Conservation (phyloP, 2,113 vertebrate genomes). For the Callopanchax toddi region DNA sequence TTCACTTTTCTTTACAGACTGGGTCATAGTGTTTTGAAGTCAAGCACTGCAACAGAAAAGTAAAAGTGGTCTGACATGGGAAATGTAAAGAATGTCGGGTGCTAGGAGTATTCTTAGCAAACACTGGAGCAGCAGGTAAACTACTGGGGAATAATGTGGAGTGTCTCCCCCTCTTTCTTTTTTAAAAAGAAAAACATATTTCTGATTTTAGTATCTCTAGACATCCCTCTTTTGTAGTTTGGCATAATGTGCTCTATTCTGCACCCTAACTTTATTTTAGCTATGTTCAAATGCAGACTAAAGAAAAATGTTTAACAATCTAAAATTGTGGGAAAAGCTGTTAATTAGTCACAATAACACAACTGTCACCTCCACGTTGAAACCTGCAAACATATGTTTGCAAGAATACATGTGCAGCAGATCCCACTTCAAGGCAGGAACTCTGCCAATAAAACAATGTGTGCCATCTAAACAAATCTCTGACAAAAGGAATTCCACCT, state of each 20-base stretch:
- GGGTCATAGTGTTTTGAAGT: conserved; percentile 7
- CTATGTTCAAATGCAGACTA: too few relatives aligned
- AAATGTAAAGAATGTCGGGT: conserved; percentile 52
- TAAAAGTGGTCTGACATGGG: conserved; percentile 31
- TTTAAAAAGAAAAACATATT: conserved; percentile 36
- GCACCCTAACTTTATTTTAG: too few relatives aligned
- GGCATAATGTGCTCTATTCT: neutral
- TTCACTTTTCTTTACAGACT: conserved; percentile 13
- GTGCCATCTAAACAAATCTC: too few relatives aligned
- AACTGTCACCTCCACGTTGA: too few relatives aligned
- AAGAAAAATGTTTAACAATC: too few relatives aligned
- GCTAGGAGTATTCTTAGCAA: conserved; percentile 28
- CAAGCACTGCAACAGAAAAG: conserved; percentile 12
- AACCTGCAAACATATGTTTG: neutral
- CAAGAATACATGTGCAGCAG: neutral
- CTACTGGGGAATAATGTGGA: conserved; percentile 45
- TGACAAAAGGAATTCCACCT: too few relatives aligned
- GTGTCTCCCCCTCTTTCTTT: neutral
- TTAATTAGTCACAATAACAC: too few relatives aligned
- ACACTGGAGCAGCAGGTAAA: conserved; percentile 66
- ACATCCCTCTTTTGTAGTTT: conserved; percentile 24
- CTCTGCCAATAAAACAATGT: neutral
- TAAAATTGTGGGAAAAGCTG: too few relatives aligned
- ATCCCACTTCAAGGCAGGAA: conserved; percentile 18
- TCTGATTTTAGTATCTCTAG: conserved; percentile 48